Percentiles rank a stretch among this genome's conserved stretches.
Conservation (phyloP, 2,888 invertebrate species). For the Emesis castigata region DNA sequence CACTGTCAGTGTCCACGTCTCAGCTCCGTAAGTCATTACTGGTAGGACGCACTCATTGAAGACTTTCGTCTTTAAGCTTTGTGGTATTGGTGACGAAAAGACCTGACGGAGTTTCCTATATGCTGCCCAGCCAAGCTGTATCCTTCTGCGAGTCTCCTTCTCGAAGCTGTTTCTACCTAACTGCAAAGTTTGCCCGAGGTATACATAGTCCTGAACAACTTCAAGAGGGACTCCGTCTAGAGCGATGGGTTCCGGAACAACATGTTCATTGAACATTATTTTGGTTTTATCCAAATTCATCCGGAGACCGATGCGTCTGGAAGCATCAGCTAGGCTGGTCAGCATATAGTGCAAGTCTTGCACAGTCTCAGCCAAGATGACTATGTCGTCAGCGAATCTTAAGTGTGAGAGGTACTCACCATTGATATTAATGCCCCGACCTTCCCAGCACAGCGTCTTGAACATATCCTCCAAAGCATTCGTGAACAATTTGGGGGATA, state of each 20-base stretch:
- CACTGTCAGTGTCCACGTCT: no score
- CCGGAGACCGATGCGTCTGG: neutral
- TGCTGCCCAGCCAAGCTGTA: no score
- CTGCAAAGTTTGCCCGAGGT: no score
- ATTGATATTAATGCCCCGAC: neutral
- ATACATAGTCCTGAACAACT: no score
- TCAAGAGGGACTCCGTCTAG: no score
- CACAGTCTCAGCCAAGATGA: slow-evolving; percentile 20
- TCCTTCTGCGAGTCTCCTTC: no score
- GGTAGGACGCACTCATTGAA: no score
- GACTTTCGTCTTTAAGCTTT: no score
- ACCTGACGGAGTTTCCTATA: no score
- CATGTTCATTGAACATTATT: neutral
- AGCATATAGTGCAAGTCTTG: slow-evolving; percentile 1
- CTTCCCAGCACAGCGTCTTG: neutral
- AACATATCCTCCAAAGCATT: neutral
- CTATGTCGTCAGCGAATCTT: slow-evolving; percentile 32
- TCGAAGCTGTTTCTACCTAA: no score
- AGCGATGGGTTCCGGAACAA: neutral
- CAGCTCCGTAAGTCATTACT: no score
- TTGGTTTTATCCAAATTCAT: neutral
- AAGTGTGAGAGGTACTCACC: slow-evolving; percentile 33
- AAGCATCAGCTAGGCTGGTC: neutral
- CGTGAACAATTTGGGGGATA: neutral
- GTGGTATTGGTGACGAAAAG: no score